Percentiles rank a stretch among this genome's conserved stretches.
Evolutionary conservation across 2,888 invertebrate genomes (phyloP).

Genomic region (Apodemia duryi): DNA sequence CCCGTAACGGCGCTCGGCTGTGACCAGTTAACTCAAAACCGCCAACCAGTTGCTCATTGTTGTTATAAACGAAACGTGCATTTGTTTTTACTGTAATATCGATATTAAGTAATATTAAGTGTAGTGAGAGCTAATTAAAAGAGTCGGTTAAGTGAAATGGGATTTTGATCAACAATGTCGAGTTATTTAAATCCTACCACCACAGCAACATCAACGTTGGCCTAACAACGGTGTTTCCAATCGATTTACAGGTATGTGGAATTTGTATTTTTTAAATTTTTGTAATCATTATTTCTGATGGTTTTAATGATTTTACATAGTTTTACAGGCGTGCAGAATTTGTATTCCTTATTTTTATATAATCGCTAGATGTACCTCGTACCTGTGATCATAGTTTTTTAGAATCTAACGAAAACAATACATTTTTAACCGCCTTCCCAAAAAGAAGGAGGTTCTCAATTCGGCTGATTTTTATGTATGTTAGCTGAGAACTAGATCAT

Average conservation of each 20-base stretch:
- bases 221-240: slow-evolving; percentile 28
- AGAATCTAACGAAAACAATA: no score
- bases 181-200: slow-evolving; percentile 50
- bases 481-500: no score
- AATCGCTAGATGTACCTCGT: no score
- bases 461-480: no score
- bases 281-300: neutral
- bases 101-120: slow-evolving; percentile 37
- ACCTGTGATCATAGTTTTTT: no score
- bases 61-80: slow-evolving; percentile 56
- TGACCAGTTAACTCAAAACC: slow-evolving; percentile 24
- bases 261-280: slow-evolving; percentile 16
- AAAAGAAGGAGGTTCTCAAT: no score
- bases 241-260: slow-evolving; percentile 34
- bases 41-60: slow-evolving; percentile 42
- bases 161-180: slow-evolving; percentile 55
- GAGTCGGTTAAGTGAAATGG: slow-evolving; percentile 53
- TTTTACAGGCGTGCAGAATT: neutral
- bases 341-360: neutral
- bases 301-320: neutral
- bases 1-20: slow-evolving; percentile 32
- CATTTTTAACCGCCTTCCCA: no score
- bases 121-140: slow-evolving; percentile 38
- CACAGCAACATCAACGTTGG: slow-evolving; percentile 39
- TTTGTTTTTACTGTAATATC: slow-evolving; percentile 44